A percentile compares a stretch with the other conserved stretches of the same genome.
Evolutionary conservation across 2,113 vertebrate species (phyloP).

Genomic region (Platichthys stellatus): DNA sequence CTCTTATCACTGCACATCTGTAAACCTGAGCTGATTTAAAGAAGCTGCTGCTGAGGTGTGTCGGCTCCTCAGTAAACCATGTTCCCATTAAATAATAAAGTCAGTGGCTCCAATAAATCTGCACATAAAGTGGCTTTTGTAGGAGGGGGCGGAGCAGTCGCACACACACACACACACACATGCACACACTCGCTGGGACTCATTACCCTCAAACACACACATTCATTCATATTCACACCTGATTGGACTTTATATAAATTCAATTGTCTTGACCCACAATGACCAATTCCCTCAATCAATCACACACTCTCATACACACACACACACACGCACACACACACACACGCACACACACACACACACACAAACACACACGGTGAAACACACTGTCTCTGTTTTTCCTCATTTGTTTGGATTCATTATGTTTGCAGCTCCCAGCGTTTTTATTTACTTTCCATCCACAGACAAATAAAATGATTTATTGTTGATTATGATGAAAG

Average conservation of each 20-base stretch:
- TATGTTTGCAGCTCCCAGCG: too few relatives aligned
- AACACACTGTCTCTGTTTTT: too few relatives aligned
- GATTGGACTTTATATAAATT: neutral
- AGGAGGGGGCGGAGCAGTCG: neutral
- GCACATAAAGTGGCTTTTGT: slow-evolving; percentile 50
- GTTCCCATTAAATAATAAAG: slow-evolving; percentile 52
- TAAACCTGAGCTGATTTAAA: too few relatives aligned
- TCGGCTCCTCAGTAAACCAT: slow-evolving; percentile 19
- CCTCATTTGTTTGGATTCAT: too few relatives aligned
- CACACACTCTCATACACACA: neutral
- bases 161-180: neutral
- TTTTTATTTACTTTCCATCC: slow-evolving; percentile 25
- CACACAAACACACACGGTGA: too few relatives aligned
- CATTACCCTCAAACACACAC: neutral
- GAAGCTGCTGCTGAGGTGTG: neutral
- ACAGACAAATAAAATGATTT: slow-evolving; percentile 32
- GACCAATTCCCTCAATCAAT: neutral
- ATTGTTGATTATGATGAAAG: neutral
- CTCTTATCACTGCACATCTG: too few relatives aligned
- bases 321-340: too few relatives aligned
- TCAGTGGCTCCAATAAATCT: slow-evolving; percentile 43
- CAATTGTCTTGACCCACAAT: neutral
- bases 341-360: too few relatives aligned
- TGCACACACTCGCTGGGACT: neutral
- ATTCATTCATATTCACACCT: neutral